Base-by-base conservation (phyloP, 2,888 invertebrate species). In the Idaea straminata region DNA sequence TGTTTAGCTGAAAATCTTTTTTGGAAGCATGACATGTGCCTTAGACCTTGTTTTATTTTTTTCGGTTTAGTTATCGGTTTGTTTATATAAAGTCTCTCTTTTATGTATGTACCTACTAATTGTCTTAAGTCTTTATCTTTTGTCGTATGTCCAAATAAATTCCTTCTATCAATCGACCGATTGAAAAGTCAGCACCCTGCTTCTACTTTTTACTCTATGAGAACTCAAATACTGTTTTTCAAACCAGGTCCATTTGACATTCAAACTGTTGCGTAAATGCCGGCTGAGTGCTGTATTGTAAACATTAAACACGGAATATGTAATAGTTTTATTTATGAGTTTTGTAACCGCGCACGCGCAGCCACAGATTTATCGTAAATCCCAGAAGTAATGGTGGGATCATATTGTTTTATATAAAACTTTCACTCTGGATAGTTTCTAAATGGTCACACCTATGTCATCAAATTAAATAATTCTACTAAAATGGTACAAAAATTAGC, bases 171-270 rank as follows among this genome's bases (percentile, higher is more conserved):
- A 25, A 47, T 47, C 3, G 10, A 47, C 7, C 47, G 13, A 10
- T 47, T 13, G 6, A 4, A 7, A 13, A 47, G 13, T 13, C 13
- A 47, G 7, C 47, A 10, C 10, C 7, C 10, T 7, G 7, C 47
- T 47, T 7, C 47, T 13, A 4, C 13, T 4, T 47, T 7, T 10
- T 10, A 47, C 47, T 47, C 74, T 73, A 75, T 82, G 81, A 79
- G 82, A 85, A 83, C 74, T 80, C 83, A 83, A 83, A 83, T 79
- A 83, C 82, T 82, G 79, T 84, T 85, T 83, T 83, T 78, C 73
- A 82, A 87, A 83, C 83, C 83, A 79, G 81, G 77, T 74, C 77
- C 74, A 85, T 88, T 89, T 87, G 85, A 86, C 83, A 86, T 85
- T 87, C 83, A 83, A 83, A 84, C 80, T 72, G 81, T 87, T 86